Evolutionary conservation across 2,113 vertebrate species (phyloP), one percentile per base, ranked within the genome.

Genomic region (Trachemys scripta): DNA sequence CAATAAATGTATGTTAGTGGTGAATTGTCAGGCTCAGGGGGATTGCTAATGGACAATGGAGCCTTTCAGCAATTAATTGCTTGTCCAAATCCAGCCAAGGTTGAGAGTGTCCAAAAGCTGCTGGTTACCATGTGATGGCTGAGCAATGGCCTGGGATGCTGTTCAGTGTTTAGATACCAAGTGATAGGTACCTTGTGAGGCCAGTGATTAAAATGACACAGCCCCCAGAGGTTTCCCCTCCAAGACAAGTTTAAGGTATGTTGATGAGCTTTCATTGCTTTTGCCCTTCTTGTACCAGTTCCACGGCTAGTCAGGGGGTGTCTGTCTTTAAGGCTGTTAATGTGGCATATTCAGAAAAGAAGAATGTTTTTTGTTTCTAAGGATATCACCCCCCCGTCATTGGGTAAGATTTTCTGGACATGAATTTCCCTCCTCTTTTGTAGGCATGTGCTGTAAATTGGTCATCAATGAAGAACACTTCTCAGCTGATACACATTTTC

Each of bases 371-470:
- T 69, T 92, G 47, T 94, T 45, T 69, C 89, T 16, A 19, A 42
- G n/a, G 87, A 87, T 90, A 69, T 72, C 82, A 54, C 56, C 38
- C 95, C 95, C 22, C 88, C 80, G 38, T 81, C 82, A 17, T 88
- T 49, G 80, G 3, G 3, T 45, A 76, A 62, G 84, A 3, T 5
- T 82, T 53, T 90, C 0, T 88, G 45, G 16, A 3, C 22, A 53
- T 45, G 25, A 92, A 5, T 88, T 94, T 80, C 56, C 6, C 12
- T 24, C 75, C 13, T 10, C 10, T 90, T 19, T 38, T 47, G 25
- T 80, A 92, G 83, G 31, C 38, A 82, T 29, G 2, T 76, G 10
- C 42, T 76, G 22, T 76, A 69, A 69, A 69, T 69, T 69, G 65
- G 35, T 69, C 2, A 17, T n/a, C 17, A 27, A 13, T 76, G 24